Base-by-base conservation (phyloP, 1,140 invertebrate genomes). In the Condylostylus longicornis region DNA sequence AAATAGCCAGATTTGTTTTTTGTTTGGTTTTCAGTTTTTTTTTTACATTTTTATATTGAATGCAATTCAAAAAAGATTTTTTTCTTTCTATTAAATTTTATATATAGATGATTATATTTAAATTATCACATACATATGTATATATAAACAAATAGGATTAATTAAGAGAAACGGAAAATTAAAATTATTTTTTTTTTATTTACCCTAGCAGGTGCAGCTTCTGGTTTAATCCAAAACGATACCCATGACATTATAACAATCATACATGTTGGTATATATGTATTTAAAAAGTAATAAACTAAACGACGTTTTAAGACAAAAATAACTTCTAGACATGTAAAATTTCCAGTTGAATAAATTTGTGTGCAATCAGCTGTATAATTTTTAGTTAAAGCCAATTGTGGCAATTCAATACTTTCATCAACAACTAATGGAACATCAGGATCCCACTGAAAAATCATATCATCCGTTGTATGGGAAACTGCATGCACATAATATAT, bases 241-340 rank as follows among this genome's bases (percentile, higher is more conserved):
- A 90, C 82, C 85, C 85, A 90, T 36, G 82, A 86, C 82, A 86
- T 86, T 36, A 86, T 85, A 40, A 86, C 83, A 43, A 88, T 88
- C 47, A 86, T 66, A 55, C 82, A 86, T 2, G 83, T 84, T 8
- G 82, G 82, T 49, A 89, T 78, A 53, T 88, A 87, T 0, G 83
- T 87, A 58, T 89, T 84, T 65, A 88, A 87, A 20, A 87, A 63
- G 53, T 87, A 86, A 59, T 87, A 87, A 2, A 84, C 84, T 13
- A 90, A 64, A 17, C 85, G 73, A 29, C 85, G 66, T 54, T 87
- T 87, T 29, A 90, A 53, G 15, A 82, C 79, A 50, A 89, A 88
- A 33, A 87, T 74, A 10, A 89, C 82, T 54, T 87, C 79, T 38
- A 90, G 62, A 42, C 85, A 89, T 2, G 84, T 88, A 54, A 89